Percentiles rank a stretch among this genome's conserved stretches.
Conservation (phyloP, 2,888 invertebrate species). For the Chymomyza caudatula region DNA sequence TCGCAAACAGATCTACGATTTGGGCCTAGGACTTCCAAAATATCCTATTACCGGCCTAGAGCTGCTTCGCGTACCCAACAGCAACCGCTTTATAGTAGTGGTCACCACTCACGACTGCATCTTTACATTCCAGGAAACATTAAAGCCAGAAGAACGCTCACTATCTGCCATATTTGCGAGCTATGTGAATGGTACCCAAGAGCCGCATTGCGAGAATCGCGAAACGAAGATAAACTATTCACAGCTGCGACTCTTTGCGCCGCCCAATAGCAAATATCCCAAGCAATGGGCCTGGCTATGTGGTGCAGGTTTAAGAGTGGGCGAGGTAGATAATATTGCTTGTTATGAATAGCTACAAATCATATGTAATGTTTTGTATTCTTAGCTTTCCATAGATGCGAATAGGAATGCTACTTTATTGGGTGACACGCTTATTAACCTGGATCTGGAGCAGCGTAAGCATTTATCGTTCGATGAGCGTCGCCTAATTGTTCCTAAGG, state of each 20-base stretch:
- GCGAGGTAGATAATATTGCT: constrained; percentile 81
- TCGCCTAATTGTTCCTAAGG: constrained; percentile 81
- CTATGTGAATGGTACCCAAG: constrained; percentile 63
- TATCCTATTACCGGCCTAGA: constrained; percentile 93
- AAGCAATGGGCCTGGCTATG: constrained; percentile 93
- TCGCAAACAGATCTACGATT: constrained; percentile 93
- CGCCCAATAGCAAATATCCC: constrained; percentile 83
- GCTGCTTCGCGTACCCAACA: constrained; percentile 85
- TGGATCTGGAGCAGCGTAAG: constrained; percentile 60
- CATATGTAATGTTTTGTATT: neutral
- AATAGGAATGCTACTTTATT: constrained; percentile 37
- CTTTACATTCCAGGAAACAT: constrained; percentile 91
- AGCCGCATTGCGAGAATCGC: constrained; percentile 83
- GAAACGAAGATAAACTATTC: constrained; percentile 87
- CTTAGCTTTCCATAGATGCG: constrained; percentile 43
- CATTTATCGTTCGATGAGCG: constrained; percentile 71
- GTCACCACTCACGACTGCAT: constrained; percentile 90
- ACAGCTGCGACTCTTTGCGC: constrained; percentile 87
- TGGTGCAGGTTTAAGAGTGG: constrained; percentile 88
- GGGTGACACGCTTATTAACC: constrained; percentile 55
- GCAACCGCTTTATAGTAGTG: constrained; percentile 88
- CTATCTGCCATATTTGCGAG: constrained; percentile 68
- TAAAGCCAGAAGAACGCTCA: constrained; percentile 86
- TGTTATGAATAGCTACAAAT: neutral
- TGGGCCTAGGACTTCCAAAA: constrained; percentile 85